Percentiles rank a stretch among this genome's conserved stretches.
These are phyloP conservation scores for Gymnopithys bicolor DNA, from an alignment of 2,797 vertebrate species.

Conservation along the genomic window DNA sequence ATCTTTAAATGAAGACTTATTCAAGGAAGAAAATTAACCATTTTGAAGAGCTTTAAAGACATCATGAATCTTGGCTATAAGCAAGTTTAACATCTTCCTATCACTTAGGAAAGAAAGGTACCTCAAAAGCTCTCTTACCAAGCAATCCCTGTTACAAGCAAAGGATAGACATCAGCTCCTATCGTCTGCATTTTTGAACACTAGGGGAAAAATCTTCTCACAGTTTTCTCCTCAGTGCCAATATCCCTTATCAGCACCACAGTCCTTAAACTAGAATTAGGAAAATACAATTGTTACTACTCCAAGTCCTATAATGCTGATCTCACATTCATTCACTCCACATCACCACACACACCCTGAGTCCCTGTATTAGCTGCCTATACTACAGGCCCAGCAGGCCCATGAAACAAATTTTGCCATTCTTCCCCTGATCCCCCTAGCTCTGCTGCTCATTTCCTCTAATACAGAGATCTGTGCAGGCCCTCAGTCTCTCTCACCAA, in stretches of 20 bases:
- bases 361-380: background rate
- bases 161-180: background rate
- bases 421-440: background rate
- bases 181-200: background rate
- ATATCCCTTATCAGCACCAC: background rate
- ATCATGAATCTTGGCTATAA: background rate
- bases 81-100: background rate
- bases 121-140: background rate
- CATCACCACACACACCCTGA: fast-evolving
- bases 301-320: background rate
- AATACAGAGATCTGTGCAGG: background rate
- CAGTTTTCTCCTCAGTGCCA: background rate
- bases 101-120: background rate
- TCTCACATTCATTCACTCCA: background rate
- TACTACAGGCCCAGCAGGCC: background rate
- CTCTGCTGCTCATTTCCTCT: background rate
- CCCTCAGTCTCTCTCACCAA: background rate
- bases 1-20: background rate
- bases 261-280: background rate
- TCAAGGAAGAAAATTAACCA: background rate
- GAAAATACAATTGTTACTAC: background rate
- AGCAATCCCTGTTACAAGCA: too few species aligned
- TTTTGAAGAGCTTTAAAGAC: background rate
- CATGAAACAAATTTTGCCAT: background rate
- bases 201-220: background rate